Evolutionary conservation across 2,888 invertebrate genomes (phyloP), one percentile per base, ranked within the genome.

Genomic region (Sinopyrophorus schimmeli): DNA sequence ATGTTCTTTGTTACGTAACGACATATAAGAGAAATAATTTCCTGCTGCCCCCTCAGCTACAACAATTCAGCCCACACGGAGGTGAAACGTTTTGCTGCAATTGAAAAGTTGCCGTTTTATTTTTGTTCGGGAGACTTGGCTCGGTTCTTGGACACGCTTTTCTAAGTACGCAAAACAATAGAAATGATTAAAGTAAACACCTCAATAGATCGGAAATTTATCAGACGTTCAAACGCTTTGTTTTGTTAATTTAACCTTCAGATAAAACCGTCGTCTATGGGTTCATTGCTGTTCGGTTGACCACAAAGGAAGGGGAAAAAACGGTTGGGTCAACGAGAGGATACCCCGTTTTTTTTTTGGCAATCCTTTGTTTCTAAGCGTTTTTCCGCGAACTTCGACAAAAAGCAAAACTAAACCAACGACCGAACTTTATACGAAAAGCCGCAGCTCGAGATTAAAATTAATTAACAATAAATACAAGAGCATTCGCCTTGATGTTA

Each of bases 31-130:
- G 10, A 23, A 35, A 35, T 16, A 14, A 9, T 28, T 40, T 40
- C 39, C 39, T 40, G 39, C 28, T 28, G 28, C 39, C 27, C 39
- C 30, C 39, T 40, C 30, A 10, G n/a, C n/a, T n/a, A n/a, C n/a
- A n/a, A n/a, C n/a, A n/a, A n/a, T n/a, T 24, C 15, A 23, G 10
- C 35, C 35, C 35, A 35, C 35, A 24, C 35, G 5, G n/a, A n/a
- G n/a, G n/a, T n/a, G n/a, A n/a, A n/a, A n/a, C n/a, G n/a, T n/a
- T n/a, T n/a, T n/a, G n/a, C n/a, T n/a, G n/a, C n/a, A n/a, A n/a
- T n/a, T n/a, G n/a, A n/a, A n/a, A 9, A 1, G n/a, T 16, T 32
- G 20, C 11, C 5, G 17, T 31, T 10, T 28, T 5, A 5, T 3
- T 9, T 30, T 11, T 12, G 7, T 16, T 3, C 16, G 7, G 12